Base-by-base conservation (phyloP, 2,113 vertebrate species). In the Smithornis capensis region DNA sequence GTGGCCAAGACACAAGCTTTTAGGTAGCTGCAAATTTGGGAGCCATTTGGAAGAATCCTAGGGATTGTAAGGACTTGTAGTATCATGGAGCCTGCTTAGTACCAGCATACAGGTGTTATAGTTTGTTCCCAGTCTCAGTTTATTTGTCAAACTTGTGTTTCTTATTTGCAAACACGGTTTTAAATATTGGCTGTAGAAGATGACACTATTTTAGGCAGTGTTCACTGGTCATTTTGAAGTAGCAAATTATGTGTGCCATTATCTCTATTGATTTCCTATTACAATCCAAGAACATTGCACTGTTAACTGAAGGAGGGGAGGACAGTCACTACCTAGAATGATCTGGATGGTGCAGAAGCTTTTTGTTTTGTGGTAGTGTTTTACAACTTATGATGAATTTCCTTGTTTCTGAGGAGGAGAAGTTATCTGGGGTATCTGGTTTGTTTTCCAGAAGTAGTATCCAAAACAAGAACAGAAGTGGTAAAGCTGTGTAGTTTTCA, bases 31-130 rank as follows among this genome's bases (percentile, higher is more conserved):
- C n/a, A 83, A 59, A 53, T 83, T 12, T 76, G 38, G 17, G 63
- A 76, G 37, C 19, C 0, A 2, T 50, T 78, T 38, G n/a, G 12
- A 71, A 57, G 29, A 76, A 56, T 37, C 7, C 4, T 68, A 4
- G 23, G 15, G 38, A 18, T 60, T 37, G 2, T 80, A 35, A 67
- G 31, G 23, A 21, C 18, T 62, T 59, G 18, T 3, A 29, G 12
- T 33, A 4, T 60, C 28, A 10, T 15, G 33, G 44, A 60, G 13
- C 40, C 62, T 21, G 9, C 22, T 67, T 62, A 37, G 25, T 52
- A 42, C 15, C 14, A 33, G 19, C 52, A 12, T 7, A 0, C 8
- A 19, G n/a, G 1, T 89, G 10, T 52, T 84, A 45, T 0, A 78
- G 1, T 67, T 85, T 74, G 11, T 44, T 86, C 86, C 35, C n/a